phyloP scores from a whole-genome alignment of 2,888 invertebrate species.

The Mythimna vitellina region DNA sequence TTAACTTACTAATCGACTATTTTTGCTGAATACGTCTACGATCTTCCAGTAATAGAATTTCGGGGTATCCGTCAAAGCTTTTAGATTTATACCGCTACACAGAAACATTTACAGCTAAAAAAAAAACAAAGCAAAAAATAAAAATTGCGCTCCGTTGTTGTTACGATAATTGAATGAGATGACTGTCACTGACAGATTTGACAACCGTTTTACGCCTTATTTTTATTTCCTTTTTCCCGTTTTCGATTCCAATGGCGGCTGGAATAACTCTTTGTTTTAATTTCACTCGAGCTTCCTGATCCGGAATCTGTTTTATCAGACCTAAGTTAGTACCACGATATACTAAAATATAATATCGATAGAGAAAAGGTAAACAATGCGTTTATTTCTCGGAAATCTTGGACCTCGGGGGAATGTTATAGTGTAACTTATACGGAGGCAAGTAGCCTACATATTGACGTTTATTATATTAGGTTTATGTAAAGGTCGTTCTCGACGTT shows the following conservation, averaged over 20 bases:
- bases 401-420: constrained; percentile 39
- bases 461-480: constrained; percentile 47
- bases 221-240: constrained; percentile 63
- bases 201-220: constrained; percentile 68
- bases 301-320: constrained; percentile 54
- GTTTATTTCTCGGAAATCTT: constrained; percentile 53
- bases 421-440: constrained; percentile 46
- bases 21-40: not conserved
- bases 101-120: constrained; percentile 49
- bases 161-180: constrained; percentile 67
- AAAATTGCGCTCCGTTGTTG: constrained; percentile 60
- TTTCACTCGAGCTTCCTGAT: constrained; percentile 45
- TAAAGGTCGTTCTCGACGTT: constrained; percentile 32
- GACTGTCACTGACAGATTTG: constrained; percentile 67
- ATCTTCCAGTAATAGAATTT: not conserved
- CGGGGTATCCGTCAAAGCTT: constrained; percentile 39
- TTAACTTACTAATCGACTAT: not conserved
- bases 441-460: constrained; percentile 46
- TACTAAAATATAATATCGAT: constrained; percentile 47
- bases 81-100: constrained; percentile 43
- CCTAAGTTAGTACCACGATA: constrained; percentile 41
- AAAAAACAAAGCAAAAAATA: constrained; percentile 49
- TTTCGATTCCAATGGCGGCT: constrained; percentile 57
- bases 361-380: constrained; percentile 54
- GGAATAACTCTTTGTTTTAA: constrained; percentile 65